Conservation (phyloP, 2,888 invertebrate genomes). For the Andricus curvator region DNA sequence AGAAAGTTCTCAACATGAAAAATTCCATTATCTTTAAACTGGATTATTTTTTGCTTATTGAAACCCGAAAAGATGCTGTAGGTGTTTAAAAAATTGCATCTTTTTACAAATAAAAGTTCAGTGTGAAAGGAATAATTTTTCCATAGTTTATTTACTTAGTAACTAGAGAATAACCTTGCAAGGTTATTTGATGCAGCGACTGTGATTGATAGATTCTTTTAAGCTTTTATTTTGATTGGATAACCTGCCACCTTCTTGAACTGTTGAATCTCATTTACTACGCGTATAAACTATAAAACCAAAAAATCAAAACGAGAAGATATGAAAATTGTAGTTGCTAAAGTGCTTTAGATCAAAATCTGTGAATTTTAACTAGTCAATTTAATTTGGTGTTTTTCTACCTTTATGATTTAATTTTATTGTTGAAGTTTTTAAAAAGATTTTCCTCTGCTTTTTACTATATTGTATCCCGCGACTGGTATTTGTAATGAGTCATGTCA, state of each 20-base stretch:
- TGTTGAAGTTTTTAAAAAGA: neutral
- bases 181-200: too few species aligned
- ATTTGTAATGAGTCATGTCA: constrained; percentile 75
- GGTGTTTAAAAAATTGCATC: constrained; percentile 44
- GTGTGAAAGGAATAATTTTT: constrained; percentile 20
- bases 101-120: neutral
- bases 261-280: too few species aligned
- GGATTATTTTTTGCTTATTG: neutral
- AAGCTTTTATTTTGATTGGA: too few species aligned
- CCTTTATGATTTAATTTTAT: neutral
- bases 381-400: neutral
- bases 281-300: neutral
- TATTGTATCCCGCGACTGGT: constrained; percentile 69
- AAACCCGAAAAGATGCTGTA: constrained; percentile 39
- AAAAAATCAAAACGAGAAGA: neutral
- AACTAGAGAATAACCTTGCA: neutral
- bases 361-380: constrained; percentile 8
- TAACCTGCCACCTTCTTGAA: too few species aligned
- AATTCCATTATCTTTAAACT: neutral
- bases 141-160: neutral
- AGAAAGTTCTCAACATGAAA: neutral
- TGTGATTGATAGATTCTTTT: too few species aligned
- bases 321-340: neutral
- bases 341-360: neutral
- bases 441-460: neutral